These are phyloP conservation scores for Drosophila prosaltans DNA, from an alignment of 1,140 invertebrate species.

Conservation along the genomic window DNA sequence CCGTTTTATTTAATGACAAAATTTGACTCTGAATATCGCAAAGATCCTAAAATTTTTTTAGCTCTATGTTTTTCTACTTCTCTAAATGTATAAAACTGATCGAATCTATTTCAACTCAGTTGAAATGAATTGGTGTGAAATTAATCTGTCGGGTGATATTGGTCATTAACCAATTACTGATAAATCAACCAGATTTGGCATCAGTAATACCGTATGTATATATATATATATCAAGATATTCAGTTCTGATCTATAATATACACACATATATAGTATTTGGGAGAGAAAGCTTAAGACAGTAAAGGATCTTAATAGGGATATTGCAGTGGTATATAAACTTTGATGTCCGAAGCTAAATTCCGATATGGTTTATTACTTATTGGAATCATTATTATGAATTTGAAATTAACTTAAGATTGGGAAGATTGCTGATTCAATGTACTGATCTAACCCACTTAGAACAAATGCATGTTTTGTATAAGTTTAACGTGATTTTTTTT, in stretches of 20 bases:
- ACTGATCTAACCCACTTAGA: conserved; percentile 35
- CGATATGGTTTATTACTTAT: conserved; percentile 6
- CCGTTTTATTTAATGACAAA: conserved; percentile 1
- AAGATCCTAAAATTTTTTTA: not conserved
- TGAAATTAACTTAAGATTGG: conserved; percentile 2
- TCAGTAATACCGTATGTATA: not conserved
- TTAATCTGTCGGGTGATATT: not conserved
- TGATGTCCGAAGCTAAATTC: not conserved
- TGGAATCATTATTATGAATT: not conserved
- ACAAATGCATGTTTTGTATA: conserved; percentile 44
- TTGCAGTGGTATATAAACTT: not conserved
- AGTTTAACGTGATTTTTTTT: conserved; percentile 39
- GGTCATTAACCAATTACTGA: not conserved
- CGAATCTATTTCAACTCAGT: not conserved
- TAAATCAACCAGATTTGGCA: not conserved
- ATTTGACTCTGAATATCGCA: not conserved
- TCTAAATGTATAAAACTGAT: conserved; percentile 8
- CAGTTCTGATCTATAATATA: not conserved
- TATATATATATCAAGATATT: not conserved
- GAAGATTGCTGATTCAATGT: not conserved
- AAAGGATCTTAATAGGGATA: not conserved
- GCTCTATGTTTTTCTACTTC: not conserved
- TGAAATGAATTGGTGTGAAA: not conserved
- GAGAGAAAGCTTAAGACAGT: not conserved
- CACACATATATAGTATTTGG: not conserved